phyloP scores from a whole-genome alignment of 2,888 invertebrate genomes.

The Myopa tessellatipennis region DNA sequence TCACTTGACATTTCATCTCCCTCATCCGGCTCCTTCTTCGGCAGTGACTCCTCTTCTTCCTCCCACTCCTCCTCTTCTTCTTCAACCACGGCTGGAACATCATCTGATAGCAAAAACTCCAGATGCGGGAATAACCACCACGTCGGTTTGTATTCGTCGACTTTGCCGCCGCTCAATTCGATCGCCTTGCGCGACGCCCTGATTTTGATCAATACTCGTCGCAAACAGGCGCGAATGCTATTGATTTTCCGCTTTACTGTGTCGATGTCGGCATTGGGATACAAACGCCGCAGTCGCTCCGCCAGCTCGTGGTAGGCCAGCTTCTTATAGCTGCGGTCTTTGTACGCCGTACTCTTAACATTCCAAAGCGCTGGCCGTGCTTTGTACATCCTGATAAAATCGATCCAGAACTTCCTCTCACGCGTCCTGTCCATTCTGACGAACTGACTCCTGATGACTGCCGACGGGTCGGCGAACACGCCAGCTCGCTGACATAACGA shows the following conservation, averaged over 20 bases:
- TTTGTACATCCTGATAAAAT: conserved; percentile 48
- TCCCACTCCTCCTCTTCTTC: background rate
- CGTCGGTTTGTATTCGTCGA: conserved; percentile 31
- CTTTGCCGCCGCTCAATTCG: background rate
- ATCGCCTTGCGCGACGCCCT: background rate
- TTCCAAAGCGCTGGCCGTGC: conserved; percentile 48
- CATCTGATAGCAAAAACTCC: conserved; percentile 23
- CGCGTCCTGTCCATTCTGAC: conserved; percentile 21
- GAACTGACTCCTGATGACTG: background rate
- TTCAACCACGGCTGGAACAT: background rate
- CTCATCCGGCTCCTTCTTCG: background rate
- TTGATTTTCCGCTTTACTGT: conserved; percentile 46
- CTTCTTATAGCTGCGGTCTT: conserved; percentile 43
- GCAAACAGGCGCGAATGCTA: conserved; percentile 35
- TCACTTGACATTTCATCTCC: background rate
- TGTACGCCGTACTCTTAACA: conserved; percentile 43
- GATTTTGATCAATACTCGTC: conserved; percentile 21
- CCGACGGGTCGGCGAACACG: background rate
- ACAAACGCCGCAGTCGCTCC: conserved; percentile 41
- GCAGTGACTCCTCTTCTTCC: background rate
- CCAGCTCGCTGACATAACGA: background rate
- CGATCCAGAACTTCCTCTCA: conserved; percentile 43
- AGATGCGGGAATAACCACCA: conserved; percentile 40
- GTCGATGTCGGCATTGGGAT: conserved; percentile 41
- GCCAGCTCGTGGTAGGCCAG: conserved; percentile 44